Evolutionary conservation across 2,113 vertebrate species (phyloP).

Genomic region (Catharus fuscescens): DNA sequence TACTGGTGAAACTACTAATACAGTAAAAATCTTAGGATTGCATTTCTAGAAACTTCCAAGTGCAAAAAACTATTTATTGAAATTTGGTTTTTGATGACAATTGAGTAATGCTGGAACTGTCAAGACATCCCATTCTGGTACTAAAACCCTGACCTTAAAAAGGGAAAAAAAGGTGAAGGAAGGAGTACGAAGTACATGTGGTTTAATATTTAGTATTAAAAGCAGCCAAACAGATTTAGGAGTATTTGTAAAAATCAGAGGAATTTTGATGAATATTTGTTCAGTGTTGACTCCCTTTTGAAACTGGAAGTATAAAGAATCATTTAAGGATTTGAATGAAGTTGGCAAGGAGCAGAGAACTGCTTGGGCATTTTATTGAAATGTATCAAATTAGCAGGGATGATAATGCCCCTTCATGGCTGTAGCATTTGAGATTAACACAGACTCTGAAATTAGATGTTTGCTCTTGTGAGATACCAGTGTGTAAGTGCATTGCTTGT

Average conservation of each 20-base stretch:
- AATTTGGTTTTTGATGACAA: not conserved
- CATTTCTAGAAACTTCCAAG: not conserved
- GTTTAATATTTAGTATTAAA: not conserved
- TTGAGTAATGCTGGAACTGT: not conserved
- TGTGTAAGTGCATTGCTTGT: not conserved
- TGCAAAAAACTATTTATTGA: not conserved
- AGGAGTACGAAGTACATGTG: not conserved
- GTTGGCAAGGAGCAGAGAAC: not conserved
- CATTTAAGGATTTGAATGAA: not conserved
- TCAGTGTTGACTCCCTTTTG: not conserved
- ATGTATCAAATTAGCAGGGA: not conserved
- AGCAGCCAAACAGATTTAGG: not conserved
- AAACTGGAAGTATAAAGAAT: not conserved
- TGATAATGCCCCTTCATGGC: not conserved
- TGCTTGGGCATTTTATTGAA: not conserved
- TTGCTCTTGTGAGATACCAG: not conserved
- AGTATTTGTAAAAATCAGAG: not conserved
- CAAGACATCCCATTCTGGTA: not conserved
- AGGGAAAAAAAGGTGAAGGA: not conserved
- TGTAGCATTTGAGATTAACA: fast-evolving
- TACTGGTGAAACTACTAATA: not conserved
- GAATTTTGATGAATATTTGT: not conserved
- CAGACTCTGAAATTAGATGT: not conserved
- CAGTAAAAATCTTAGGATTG: not conserved
- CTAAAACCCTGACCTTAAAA: not conserved